These are phyloP conservation scores for Pachydiplax longipennis DNA, from an alignment of 2,888 invertebrate species.

Conservation along the genomic window DNA sequence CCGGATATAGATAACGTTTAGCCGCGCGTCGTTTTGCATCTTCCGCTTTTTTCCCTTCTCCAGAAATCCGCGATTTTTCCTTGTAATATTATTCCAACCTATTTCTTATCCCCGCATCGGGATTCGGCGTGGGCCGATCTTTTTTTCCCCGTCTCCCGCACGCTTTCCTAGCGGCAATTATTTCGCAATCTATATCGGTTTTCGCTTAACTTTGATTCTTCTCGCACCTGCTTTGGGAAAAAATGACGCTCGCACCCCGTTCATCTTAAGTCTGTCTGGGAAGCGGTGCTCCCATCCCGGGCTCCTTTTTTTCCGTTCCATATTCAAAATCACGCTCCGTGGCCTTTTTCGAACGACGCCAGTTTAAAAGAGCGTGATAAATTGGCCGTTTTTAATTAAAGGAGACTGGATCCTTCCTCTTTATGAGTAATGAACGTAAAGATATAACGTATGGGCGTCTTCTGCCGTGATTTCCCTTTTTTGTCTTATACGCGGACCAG, in stretches of 20 bases:
- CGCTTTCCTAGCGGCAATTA: background rate
- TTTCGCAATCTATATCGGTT: background rate
- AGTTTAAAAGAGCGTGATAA: constrained; percentile 16
- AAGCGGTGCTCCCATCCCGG: too few species aligned
- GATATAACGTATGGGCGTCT: constrained; percentile 25
- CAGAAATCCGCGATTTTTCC: background rate
- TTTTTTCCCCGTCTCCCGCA: background rate
- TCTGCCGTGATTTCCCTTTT: background rate
- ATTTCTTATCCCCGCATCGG: background rate
- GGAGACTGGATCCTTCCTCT: background rate
- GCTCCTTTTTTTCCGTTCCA: background rate
- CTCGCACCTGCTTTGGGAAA: background rate
- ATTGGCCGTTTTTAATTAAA: constrained; percentile 39
- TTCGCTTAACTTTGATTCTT: background rate
- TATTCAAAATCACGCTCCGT: constrained; percentile 8
- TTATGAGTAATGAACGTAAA: constrained; percentile 14
- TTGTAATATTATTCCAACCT: background rate
- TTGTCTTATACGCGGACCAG: background rate
- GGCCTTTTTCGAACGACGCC: background rate
- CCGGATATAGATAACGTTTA: background rate
- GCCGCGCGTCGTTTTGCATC: background rate
- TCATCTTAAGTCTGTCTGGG: background rate
- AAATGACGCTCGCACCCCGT: background rate
- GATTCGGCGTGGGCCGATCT: background rate
- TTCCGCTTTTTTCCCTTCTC: background rate